Evolutionary conservation across 2,797 vertebrate species (phyloP), one percentile per base, ranked within the genome.

Genomic region (Picus viridis): DNA sequence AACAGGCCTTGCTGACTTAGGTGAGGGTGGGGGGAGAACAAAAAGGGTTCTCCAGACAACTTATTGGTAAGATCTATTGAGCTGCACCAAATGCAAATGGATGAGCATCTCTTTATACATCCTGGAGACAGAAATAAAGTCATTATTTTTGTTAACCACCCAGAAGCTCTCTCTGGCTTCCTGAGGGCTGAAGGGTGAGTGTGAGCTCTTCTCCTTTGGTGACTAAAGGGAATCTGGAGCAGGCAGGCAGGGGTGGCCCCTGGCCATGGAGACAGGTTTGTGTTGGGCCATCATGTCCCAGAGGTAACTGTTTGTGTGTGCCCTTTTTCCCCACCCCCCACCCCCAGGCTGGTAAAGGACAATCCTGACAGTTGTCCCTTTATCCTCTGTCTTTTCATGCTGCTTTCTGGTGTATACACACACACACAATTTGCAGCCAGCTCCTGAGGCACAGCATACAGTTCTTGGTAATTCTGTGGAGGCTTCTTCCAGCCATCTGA

Each of bases 21-120:
- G 10, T 20, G 47, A 8, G 36, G 36, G 36, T 10, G 70, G 61
- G 45, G 11, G 11, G 22, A 20, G 10, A 63, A 43, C 82, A 22
- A 43, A 76, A 18, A 16, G 58, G 26, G 16, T 59, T 87, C 54
- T 74, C 65, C 49, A 80, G 36, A 89, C 89, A 95, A 95, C 22
- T 93, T 93, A 91, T 74, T 88, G 16, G 0, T 79, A 62, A 82
- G 82, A 70, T 93, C 61, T 95, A 92, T 93, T 93, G 95, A 93
- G 89, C 69, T 95, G 89, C 72, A 30, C 69, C 49, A 64, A 68
- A 80, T 89, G 43, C 87, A 88, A 95, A 27, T 30, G 36, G 74
- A 56, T 64, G 0, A 74, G 82, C 85, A 74, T 84, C 85, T 96
- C 93, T 93, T 92, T 92, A 73, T 95, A 39, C 94, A 84, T 84